Percentiles rank a stretch among this genome's conserved stretches.
Evolutionary conservation across 1,140 invertebrate species (phyloP).

Genomic region (Augochlora pura): DNA sequence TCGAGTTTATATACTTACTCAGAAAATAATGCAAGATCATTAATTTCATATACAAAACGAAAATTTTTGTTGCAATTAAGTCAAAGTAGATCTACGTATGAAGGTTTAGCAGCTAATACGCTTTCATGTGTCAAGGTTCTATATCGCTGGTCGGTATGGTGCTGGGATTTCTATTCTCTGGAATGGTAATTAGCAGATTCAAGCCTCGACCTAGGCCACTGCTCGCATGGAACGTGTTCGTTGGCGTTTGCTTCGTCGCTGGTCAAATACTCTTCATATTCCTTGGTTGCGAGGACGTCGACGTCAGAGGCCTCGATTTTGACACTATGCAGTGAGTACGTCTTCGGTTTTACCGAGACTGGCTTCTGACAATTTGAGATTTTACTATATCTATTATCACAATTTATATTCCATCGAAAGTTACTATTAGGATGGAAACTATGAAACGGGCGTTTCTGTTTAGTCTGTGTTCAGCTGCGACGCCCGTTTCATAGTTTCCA

Average conservation of each 20-base stretch:
- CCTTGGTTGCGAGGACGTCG: conserved; percentile 80
- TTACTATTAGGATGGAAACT: no score
- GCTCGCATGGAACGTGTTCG: conserved; percentile 84
- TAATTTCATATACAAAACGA: no score
- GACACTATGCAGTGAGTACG: conserved; percentile 74
- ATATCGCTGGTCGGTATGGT: conserved; percentile 82
- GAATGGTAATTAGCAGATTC: conserved; percentile 83
- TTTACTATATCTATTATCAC: no score
- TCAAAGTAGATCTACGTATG: no score
- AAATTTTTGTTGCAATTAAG: no score
- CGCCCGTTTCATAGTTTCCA: no score
- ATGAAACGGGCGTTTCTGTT: no score
- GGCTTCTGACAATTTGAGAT: background rate
- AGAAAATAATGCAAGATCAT: no score
- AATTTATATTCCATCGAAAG: background rate
- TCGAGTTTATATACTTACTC: no score
- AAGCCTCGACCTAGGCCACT: conserved; percentile 83
- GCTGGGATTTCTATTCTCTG: conserved; percentile 83
- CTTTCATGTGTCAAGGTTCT: conserved; percentile 72
- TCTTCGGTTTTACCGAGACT: conserved; percentile 1
- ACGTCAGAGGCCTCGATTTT: conserved; percentile 74
- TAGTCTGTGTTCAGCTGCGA: no score
- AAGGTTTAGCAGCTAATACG: no score
- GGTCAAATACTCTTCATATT: conserved; percentile 81
- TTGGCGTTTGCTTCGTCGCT: conserved; percentile 81